Base-by-base conservation (phyloP, 2,113 vertebrate species). In the Erythrocebus patas region DNA sequence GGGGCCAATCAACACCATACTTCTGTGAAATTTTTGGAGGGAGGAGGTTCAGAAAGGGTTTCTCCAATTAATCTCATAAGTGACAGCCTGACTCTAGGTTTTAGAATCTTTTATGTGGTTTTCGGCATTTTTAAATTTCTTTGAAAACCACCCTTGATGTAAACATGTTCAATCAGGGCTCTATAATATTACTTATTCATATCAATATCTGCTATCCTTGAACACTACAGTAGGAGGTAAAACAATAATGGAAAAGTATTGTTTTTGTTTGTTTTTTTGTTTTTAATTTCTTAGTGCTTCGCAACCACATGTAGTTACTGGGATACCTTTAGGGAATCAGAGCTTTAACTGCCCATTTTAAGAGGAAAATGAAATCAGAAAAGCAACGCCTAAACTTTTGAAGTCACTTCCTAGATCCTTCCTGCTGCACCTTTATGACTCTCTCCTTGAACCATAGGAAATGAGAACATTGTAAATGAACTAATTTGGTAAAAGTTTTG, bases 381-480 rank as follows among this genome's bases (percentile, higher is more conserved):
- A 72, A 73, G 2, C 17, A 50, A 14, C 32, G 9, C 14, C 12
- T 23, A n/a, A 10, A 81, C 38, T 61, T 76, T 38, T 11, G 40
- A 89, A 76, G 12, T 8, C 0, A 1, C 1, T 50, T 50, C 61
- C 9, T 32, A 2, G 17, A 50, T 38, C 35, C 4, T 66, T 72
- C 12, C 9, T 89, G 8, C 35, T 66, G 3, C 8, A 11, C 8
- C 32, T 50, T 27, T 82, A n/a, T 10, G 38, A 43, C 10, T 86
- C 17, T 96, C 94, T 88, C 61, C 55, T 72, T 66, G 38, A 95
- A 61, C n/a, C 8, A 70, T 30, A 82, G 48, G 27, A 97, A 92
- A 45, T 75, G 61, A 95, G 55, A 85, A 82, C 25, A 61, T 73
- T 17, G 75, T 55, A 89, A 81, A 66, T 68, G 52, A 78, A 89